Evolutionary conservation across 2,888 invertebrate genomes (phyloP).

Genomic region (Melinaea marsaeus): DNA sequence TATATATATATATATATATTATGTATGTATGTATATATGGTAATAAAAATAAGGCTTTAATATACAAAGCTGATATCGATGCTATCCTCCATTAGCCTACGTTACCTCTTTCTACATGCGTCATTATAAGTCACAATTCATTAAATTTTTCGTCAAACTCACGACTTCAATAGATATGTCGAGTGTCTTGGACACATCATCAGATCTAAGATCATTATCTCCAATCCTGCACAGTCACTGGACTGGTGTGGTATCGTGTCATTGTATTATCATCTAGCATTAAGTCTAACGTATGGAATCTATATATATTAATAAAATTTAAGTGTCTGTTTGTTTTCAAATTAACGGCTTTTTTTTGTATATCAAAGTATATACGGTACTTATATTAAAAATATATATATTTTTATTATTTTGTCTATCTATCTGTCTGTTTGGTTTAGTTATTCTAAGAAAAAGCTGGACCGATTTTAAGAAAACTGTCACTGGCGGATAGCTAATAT

Average conservation of each 20-base stretch:
- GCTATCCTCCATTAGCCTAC: constrained; percentile 38
- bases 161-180: constrained; percentile 74
- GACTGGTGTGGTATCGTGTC: constrained; percentile 74
- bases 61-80: neutral
- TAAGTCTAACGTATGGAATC: constrained; percentile 74
- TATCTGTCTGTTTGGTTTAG: too few species aligned
- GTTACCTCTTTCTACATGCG: constrained; percentile 62
- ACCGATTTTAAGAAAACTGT: too few species aligned
- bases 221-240: constrained; percentile 74
- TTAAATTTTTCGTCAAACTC: constrained; percentile 72
- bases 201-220: constrained; percentile 72
- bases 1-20: too few species aligned
- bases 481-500: too few species aligned
- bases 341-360: too few species aligned
- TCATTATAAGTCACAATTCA: constrained; percentile 76
- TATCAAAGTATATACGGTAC: too few species aligned
- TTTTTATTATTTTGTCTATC: too few species aligned
- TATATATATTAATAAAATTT: constrained; percentile 29
- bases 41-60: neutral
- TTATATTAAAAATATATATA: too few species aligned
- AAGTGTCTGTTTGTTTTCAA: too few species aligned
- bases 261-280: constrained; percentile 71
- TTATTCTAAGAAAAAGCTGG: too few species aligned
- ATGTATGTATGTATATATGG: neutral
- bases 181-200: constrained; percentile 72